Conservation (phyloP, 2,888 invertebrate genomes). For the Mythimna impura region DNA sequence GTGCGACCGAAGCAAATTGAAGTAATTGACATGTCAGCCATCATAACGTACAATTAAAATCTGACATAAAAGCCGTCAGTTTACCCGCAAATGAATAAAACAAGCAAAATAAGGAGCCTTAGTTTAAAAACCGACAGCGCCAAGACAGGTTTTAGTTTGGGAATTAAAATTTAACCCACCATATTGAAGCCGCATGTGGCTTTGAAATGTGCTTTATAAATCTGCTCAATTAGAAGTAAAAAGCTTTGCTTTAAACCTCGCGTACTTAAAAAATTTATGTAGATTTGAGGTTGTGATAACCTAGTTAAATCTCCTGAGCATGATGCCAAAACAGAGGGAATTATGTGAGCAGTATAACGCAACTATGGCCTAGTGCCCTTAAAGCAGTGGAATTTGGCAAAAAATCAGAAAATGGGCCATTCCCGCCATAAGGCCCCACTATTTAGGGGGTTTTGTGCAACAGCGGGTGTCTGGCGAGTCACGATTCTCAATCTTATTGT, state of each 20-base stretch:
- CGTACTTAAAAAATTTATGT: slow-evolving; percentile 12
- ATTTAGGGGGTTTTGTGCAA: slow-evolving; percentile 14
- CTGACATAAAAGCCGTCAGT: slow-evolving; percentile 9
- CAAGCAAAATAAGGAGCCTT: slow-evolving; percentile 14
- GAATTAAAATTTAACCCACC: slow-evolving; percentile 46
- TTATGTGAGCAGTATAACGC: slow-evolving; percentile 6
- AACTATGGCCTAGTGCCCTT: slow-evolving; percentile 15
- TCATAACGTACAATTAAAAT: slow-evolving; percentile 4
- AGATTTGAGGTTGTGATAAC: slow-evolving; percentile 16
- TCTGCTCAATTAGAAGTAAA: slow-evolving; percentile 39
- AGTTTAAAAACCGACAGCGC: slow-evolving; percentile 23
- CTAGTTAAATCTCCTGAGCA: slow-evolving; percentile 10
- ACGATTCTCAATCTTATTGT: slow-evolving; percentile 16
- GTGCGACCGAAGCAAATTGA: slow-evolving; percentile 6
- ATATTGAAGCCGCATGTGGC: slow-evolving; percentile 22
- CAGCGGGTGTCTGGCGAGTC: slow-evolving; percentile 11
- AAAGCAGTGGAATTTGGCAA: slow-evolving; percentile 38
- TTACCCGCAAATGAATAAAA: slow-evolving; percentile 13
- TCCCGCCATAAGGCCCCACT: slow-evolving; percentile 21
- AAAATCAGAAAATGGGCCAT: slow-evolving; percentile 40
- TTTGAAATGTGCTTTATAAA: slow-evolving; percentile 37
- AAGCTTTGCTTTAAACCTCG: slow-evolving; percentile 25
- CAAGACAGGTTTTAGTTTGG: slow-evolving; percentile 32
- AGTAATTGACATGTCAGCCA: background rate
- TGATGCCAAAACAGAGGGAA: slow-evolving; percentile 21